A percentile compares a stretch with the other conserved stretches of the same genome.
Evolutionary conservation across 2,797 vertebrate genomes (phyloP).

Genomic region (Numenius phaeopus): DNA sequence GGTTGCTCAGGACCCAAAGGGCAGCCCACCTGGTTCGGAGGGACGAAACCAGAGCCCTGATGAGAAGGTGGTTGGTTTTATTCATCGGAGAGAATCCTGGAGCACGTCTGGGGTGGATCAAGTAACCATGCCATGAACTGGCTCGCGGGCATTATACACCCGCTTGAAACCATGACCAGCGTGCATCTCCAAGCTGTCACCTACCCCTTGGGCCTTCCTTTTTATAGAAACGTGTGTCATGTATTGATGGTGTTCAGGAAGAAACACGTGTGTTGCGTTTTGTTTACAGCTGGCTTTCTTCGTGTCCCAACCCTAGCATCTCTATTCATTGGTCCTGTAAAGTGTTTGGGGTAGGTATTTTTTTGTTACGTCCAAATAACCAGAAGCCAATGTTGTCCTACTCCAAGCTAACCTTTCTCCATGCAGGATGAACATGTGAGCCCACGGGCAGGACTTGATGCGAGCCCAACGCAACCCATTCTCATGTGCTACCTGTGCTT

Average conservation of each 20-base stretch:
- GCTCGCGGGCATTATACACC: neutral
- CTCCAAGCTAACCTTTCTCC: neutral
- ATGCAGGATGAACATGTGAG: neutral
- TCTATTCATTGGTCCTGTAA: neutral
- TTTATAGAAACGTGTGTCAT: neutral
- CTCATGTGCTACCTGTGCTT: accelerated
- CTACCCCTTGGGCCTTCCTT: neutral
- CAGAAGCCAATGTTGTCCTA: neutral
- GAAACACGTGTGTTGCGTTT: neutral
- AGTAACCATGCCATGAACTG: neutral
- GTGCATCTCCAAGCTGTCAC: neutral
- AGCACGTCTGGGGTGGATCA: neutral
- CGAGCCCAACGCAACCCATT: neutral
- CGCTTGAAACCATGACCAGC: neutral
- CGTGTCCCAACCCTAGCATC: neutral
- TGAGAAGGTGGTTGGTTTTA: neutral
- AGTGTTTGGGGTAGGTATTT: neutral
- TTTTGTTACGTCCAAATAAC: neutral
- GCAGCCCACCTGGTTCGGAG: neutral
- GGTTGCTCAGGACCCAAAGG: neutral
- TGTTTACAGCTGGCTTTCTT: neutral
- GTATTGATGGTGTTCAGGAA: neutral
- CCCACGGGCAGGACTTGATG: accelerated
- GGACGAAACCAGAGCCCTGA: neutral
- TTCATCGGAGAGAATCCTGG: neutral